Percentiles rank a stretch among this genome's conserved stretches.
phyloP scores from a whole-genome alignment of 2,113 vertebrate species.

The Pogona vitticeps region DNA sequence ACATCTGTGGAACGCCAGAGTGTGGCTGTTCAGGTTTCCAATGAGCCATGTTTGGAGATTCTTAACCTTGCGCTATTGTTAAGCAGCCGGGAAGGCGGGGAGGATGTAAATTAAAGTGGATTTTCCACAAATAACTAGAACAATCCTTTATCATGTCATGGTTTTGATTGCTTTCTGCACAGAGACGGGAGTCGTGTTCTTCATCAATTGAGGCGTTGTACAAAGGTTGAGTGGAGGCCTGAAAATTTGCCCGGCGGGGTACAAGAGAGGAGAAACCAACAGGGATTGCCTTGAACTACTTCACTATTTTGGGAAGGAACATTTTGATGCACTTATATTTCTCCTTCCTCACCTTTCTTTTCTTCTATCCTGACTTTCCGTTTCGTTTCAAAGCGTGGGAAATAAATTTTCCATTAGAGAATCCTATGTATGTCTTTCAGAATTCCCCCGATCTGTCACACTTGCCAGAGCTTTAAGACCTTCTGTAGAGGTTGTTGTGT shows the following conservation, averaged over 20 bases:
- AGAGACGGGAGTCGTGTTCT: background rate
- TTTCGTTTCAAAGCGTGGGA: too few species aligned
- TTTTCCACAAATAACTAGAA: slow-evolving; percentile 53
- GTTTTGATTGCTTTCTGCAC: slow-evolving; percentile 14
- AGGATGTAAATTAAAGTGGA: slow-evolving; percentile 61
- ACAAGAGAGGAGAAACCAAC: background rate
- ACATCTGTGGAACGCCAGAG: background rate
- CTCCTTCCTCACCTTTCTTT: too few species aligned
- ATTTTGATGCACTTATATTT: fast-evolving
- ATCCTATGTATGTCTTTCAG: too few species aligned
- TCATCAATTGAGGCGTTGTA: too few species aligned
- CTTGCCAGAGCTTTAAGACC: too few species aligned
- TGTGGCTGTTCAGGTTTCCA: slow-evolving; percentile 10
- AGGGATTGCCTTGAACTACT: background rate
- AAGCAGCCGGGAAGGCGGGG: slow-evolving; percentile 50
- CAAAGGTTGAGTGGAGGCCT: background rate
- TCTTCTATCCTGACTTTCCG: background rate
- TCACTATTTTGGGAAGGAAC: too few species aligned
- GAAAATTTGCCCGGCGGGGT: background rate
- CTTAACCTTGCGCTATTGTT: slow-evolving; percentile 55
- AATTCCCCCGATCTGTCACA: too few species aligned
- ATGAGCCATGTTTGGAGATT: slow-evolving; percentile 29
- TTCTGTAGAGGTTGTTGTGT: too few species aligned
- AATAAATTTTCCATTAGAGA: too few species aligned
- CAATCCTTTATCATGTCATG: slow-evolving; percentile 45